Base-by-base conservation (phyloP, 1,140 invertebrate species). In the Drosophila kikkawai region DNA sequence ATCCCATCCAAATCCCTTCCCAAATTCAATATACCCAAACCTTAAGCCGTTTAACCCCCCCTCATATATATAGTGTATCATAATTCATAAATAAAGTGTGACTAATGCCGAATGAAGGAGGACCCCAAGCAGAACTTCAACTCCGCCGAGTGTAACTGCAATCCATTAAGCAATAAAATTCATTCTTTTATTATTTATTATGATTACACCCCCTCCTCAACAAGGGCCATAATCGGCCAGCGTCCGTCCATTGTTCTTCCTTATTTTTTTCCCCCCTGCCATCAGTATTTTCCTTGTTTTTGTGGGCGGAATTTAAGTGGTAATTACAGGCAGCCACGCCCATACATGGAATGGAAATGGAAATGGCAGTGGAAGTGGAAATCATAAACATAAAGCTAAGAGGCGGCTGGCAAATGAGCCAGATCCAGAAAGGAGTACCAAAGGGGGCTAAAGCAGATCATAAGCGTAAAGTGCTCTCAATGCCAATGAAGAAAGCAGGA, bases 101-200 rank as follows among this genome's bases (percentile, higher is more conserved):
- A 90, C 86, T 90, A 90, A 90, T 90, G 82, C 84, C 71, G 71
- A 66, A 63, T 64, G 73, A 66, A 67, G 50, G 73, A 75, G 71
- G 59, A 64, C 73, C 36, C 47, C 17, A 56, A 39, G 56, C 60
- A 83, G 73, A 67, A 56, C 64, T 79, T 77, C 71, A 77, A 67
- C 60, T 77, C 65, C 65, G 65, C 53, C 65, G 71, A 87, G 78
- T 88, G 81, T 90, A 90, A 90, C 85, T 85, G 82, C 70, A 86
- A 90, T 91, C 86, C 86, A 90, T 90, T 90, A 91, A 90, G 88
- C 82, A 91, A 90, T 90, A 90, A 90, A 90, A 90, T 91, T 68
- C 83, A 90, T 91, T 68, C 83, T 87, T 90, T 90, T 91, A 90
- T 90, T 91, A 90, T 90, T 90, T 90, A 90, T 90, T 90, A 82